These are phyloP conservation scores for Echiichthys vipera DNA, from an alignment of 2,797 vertebrate species.

Conservation along the genomic window DNA sequence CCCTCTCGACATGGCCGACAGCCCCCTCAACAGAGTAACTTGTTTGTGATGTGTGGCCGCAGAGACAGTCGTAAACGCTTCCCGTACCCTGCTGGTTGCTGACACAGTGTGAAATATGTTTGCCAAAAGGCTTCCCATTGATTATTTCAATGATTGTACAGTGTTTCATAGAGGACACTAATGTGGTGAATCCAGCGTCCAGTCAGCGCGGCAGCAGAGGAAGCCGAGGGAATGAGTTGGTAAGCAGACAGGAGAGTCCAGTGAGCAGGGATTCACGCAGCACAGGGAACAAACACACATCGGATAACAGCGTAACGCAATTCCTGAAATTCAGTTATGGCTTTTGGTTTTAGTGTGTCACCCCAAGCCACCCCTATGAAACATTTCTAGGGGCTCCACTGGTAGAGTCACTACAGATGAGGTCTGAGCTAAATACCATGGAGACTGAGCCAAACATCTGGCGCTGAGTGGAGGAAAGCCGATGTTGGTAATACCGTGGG, in stretches of 20 bases:
- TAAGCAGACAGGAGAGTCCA: too few species aligned
- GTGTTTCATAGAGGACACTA: neutral
- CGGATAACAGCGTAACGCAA: too few species aligned
- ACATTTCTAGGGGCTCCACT: too few species aligned
- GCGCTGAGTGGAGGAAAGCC: neutral
- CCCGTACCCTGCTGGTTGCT: slow-evolving; percentile 38
- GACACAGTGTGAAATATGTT: slow-evolving; percentile 29
- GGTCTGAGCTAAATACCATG: neutral
- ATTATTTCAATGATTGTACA: slow-evolving; percentile 1
- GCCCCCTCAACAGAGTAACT: slow-evolving; percentile 27
- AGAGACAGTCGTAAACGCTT: slow-evolving; percentile 51
- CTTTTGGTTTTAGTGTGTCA: too few species aligned
- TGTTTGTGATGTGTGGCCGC: slow-evolving; percentile 30
- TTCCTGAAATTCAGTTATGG: too few species aligned
- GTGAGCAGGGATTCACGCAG: too few species aligned
- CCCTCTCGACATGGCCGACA: slow-evolving; percentile 41
- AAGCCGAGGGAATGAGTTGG: too few species aligned
- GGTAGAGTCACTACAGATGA: neutral
- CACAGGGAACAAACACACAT: too few species aligned
- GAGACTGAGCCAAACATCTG: too few species aligned
- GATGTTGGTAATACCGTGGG: neutral
- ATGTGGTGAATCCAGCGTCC: too few species aligned
- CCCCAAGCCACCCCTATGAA: too few species aligned
- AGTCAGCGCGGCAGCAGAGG: too few species aligned
- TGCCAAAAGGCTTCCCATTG: slow-evolving; percentile 26